Evolutionary conservation across 1,140 invertebrate genomes (phyloP), one percentile per base, ranked within the genome.

Genomic region (Rhagoletis zephyria): DNA sequence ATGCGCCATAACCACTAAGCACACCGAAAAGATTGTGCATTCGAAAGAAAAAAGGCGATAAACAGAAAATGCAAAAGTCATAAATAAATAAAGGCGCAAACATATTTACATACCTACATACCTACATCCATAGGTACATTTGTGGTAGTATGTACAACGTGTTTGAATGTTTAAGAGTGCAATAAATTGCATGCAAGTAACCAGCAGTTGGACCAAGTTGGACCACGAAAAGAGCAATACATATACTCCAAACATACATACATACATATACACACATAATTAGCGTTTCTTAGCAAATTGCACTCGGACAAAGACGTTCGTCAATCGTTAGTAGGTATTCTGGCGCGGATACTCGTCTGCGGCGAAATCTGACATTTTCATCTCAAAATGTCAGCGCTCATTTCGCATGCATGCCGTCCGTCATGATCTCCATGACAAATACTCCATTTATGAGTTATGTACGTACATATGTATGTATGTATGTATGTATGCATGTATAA

Each of bases 221-320:
- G 89, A 92, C 89, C 74, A 45, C 10, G 77, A 42, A 77, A 87
- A 19, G 70, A 77, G 87, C 65, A 42, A 61, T n/a, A n/a, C n/a
- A n/a, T n/a, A n/a, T 30, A 30, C 30, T 30, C 30, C 30, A 30
- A 30, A 30, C 30, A 30, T 30, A 30, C 30, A 30, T 30, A n/a
- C n/a, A n/a, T n/a, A n/a, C n/a, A n/a, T n/a, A n/a, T n/a, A n/a
- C n/a, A 56, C 10, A 56, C 51, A 90, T 91, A 91, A 91, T 91
- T 91, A 91, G 90, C 90, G 88, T 91, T 91, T 91, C 90, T 91
- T 90, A 91, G 90, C 61, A 63, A 63, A 63, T 63, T 63, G 61
- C 16, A 14, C 7, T 4, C 16, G 61, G 16, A 14, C 45, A 48
- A 74, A 48, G 70, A 1, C 61, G 4, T 63, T 63, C n/a, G n/a